Percentiles rank a stretch among this genome's conserved stretches.
phyloP scores from a whole-genome alignment of 2,113 vertebrate genomes.

The Polypterus senegalus region DNA sequence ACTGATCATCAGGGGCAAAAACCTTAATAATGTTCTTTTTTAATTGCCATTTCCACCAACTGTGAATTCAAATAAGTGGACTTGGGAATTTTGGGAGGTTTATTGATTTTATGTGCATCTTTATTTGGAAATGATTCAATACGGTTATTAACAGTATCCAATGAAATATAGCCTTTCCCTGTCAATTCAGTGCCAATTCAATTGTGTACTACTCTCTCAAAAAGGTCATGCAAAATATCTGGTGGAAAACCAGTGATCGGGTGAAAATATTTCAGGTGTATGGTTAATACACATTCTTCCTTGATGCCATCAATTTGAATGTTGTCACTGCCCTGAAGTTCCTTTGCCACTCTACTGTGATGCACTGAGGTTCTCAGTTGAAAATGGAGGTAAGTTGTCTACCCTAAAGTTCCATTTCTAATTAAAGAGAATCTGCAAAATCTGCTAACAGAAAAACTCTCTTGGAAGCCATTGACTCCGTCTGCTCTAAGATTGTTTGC shows the following conservation, averaged over 20 bases:
- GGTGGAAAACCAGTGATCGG: neutral
- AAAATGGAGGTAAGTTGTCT: no score
- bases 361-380: neutral
- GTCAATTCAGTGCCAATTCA: neutral
- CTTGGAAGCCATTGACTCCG: neutral
- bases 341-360: neutral
- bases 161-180: neutral
- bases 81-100: neutral
- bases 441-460: neutral
- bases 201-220: neutral
- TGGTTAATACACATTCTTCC: neutral
- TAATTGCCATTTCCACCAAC: neutral
- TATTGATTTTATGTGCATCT: no score
- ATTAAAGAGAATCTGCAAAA: neutral
- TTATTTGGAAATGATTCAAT: no score
- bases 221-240: neutral
- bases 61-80: neutral
- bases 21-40: neutral
- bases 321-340: neutral
- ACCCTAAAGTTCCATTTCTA: neutral
- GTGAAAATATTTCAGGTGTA: neutral
- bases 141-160: no score
- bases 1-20: neutral
- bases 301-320: neutral
- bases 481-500: neutral